Conservation (phyloP, 2,797 vertebrate genomes). For the Coreius guichenoti region DNA sequence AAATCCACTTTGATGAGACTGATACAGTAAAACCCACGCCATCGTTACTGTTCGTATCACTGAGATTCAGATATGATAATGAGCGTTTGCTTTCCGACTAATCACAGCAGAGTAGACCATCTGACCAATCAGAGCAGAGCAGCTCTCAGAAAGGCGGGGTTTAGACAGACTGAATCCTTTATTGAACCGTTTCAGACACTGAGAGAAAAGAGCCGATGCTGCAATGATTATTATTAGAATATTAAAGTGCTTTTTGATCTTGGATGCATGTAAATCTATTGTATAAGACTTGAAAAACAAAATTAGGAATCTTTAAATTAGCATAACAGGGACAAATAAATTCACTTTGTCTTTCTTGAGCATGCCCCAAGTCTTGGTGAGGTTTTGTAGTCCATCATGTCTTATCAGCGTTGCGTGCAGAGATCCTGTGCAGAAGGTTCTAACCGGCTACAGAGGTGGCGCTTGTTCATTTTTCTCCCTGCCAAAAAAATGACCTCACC, state of each 20-base stretch:
- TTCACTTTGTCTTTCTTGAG: neutral
- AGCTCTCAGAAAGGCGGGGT: neutral
- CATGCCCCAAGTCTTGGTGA: neutral
- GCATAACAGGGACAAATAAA: neutral
- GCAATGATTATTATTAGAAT: neutral
- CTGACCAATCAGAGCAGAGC: neutral
- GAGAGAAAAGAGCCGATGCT: neutral
- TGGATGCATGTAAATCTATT: neutral
- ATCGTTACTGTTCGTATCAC: neutral
- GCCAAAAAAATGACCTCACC: conserved; percentile 7
- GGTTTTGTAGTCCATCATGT: neutral
- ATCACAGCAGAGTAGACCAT: neutral
- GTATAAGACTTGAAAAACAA: neutral
- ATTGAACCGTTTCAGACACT: neutral
- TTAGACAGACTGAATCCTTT: neutral
- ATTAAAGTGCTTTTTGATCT: neutral
- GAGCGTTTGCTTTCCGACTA: neutral
- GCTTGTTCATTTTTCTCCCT: neutral
- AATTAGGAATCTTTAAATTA: neutral
- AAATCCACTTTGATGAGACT: neutral
- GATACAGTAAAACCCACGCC: neutral
- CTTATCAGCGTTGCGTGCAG: neutral
- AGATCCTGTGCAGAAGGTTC: neutral
- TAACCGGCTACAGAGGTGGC: neutral
- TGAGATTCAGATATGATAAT: neutral